Conservation (phyloP, 2,797 vertebrate genomes). For the Orientallactaga sibirica region DNA sequence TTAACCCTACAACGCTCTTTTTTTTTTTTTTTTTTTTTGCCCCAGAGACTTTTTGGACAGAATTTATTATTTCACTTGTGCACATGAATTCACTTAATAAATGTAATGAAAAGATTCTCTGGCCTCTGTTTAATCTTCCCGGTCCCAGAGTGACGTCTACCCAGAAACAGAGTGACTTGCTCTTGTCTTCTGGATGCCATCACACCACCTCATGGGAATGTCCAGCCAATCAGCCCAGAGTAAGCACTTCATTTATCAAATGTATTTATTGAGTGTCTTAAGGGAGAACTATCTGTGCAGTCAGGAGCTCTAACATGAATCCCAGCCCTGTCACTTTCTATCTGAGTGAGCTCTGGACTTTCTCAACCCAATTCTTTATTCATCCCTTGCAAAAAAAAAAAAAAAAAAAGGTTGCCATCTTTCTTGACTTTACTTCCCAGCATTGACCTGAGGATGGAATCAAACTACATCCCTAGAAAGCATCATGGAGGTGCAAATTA, state of each 20-base stretch:
- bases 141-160: neutral
- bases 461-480: neutral
- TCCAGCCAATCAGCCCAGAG: conserved; percentile 21
- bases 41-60: neutral
- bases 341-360: neutral
- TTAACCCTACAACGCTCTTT: neutral
- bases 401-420: neutral
- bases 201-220: neutral
- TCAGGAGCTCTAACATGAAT: conserved; percentile 31
- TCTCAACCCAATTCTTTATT: neutral
- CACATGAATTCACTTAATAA: conserved; percentile 5
- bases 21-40: neutral
- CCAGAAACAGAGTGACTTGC: neutral
- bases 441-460: neutral
- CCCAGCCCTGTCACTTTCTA: conserved; percentile 10
- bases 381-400: neutral
- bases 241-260: conserved; percentile 46
- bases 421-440: conserved; percentile 24
- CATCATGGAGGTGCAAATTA: neutral
- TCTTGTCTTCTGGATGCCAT: neutral
- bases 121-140: conserved; percentile 19
- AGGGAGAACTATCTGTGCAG: neutral
- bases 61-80: conserved; percentile 40
- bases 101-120: neutral
- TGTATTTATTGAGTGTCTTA: conserved; percentile 46